Conservation (phyloP, 1,140 invertebrate genomes). For the Dufourea novaeangliae region DNA sequence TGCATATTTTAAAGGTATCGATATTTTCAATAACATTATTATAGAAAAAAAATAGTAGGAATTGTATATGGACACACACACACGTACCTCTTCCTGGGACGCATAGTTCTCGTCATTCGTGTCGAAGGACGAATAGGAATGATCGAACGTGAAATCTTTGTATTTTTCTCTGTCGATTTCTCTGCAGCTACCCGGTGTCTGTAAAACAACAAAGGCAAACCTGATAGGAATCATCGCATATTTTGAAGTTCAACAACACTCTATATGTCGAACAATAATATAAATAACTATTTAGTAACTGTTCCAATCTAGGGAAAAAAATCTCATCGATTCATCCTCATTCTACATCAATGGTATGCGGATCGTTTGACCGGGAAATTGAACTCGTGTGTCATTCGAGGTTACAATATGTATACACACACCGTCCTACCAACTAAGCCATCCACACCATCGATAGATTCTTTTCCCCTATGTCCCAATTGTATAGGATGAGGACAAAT, state of each 20-base stretch:
- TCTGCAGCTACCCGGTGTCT: constrained; percentile 78
- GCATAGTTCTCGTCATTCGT: constrained; percentile 87
- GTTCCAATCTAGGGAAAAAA: too few relatives aligned
- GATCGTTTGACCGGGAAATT: too few relatives aligned
- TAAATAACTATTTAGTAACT: too few relatives aligned
- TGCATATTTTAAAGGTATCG: neutral
- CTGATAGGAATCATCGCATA: neutral
- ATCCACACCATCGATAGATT: neutral
- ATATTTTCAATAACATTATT: neutral
- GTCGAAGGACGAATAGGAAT: constrained; percentile 95
- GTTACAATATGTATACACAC: too few relatives aligned
- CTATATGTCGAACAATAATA: neutral
- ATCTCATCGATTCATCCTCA: too few relatives aligned
- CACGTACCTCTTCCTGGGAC: constrained; percentile 90
- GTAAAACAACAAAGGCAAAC: constrained; percentile 46
- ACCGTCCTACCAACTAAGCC: neutral
- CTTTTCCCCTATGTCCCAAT: too few relatives aligned
- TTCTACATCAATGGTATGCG: too few relatives aligned
- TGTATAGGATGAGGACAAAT: too few relatives aligned
- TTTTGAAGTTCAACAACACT: too few relatives aligned
- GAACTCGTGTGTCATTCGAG: too few relatives aligned
- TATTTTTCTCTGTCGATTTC: constrained; percentile 85
- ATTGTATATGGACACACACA: too few relatives aligned
- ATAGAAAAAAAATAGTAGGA: neutral
- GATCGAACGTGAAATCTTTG: constrained; percentile 96